phyloP scores from a whole-genome alignment of 2,888 invertebrate genomes.

The Eucriotettix oculatus region DNA sequence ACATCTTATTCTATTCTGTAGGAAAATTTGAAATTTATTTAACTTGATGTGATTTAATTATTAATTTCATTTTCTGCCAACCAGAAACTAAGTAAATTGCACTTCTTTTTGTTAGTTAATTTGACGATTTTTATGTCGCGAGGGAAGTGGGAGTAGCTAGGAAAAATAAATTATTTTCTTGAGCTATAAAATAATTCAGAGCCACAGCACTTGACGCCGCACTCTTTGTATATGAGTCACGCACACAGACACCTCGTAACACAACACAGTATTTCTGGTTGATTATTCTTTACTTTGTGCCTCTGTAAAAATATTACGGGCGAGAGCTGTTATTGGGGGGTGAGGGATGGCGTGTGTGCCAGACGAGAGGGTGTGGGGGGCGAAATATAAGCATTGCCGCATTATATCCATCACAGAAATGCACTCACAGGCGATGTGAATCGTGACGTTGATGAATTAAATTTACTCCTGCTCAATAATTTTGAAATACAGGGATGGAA shows the following conservation, averaged over 20 bases:
- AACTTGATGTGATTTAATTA: too few species aligned
- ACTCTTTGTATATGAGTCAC: too few species aligned
- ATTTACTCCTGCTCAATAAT: background rate
- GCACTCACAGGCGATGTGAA: background rate
- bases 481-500: background rate
- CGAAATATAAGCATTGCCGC: background rate
- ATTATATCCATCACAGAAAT: background rate
- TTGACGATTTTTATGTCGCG: too few species aligned
- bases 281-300: background rate
- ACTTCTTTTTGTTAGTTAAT: too few species aligned
- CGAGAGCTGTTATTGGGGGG: background rate
- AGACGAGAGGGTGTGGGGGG: background rate
- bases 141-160: too few species aligned
- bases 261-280: background rate
- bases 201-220: too few species aligned
- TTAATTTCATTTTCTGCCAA: too few species aligned
- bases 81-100: too few species aligned
- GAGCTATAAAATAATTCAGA: too few species aligned
- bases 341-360: background rate
- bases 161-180: too few species aligned
- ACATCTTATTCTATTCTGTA: too few species aligned
- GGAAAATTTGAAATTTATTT: too few species aligned
- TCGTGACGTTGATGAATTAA: background rate
- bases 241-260: background rate
- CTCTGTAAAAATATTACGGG: background rate